Conservation (phyloP, 2,113 vertebrate species). For the Protobothrops flavoviridis region DNA sequence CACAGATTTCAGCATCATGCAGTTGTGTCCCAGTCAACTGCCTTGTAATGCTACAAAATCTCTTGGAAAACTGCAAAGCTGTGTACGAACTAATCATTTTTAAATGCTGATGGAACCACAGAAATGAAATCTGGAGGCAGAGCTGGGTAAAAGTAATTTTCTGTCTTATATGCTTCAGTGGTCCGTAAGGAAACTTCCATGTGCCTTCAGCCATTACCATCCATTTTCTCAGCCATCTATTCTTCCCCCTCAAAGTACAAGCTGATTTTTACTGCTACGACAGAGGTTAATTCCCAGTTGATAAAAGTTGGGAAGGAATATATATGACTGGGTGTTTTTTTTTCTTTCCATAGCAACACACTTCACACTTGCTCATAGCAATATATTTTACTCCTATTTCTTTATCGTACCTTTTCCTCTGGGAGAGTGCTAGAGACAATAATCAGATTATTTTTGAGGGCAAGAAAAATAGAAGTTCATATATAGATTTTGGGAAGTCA, state of each 20-base stretch:
- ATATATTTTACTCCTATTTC: neutral
- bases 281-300: neutral
- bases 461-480: neutral
- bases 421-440: neutral
- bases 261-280: constrained; percentile 3
- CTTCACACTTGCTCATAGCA: neutral
- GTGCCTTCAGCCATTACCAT: constrained; percentile 36
- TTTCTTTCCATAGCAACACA: neutral
- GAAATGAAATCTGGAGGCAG: neutral
- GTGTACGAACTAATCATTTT: neutral
- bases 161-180: neutral
- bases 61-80: neutral
- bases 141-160: neutral
- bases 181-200: neutral
- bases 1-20: neutral
- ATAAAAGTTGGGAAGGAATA: neutral
- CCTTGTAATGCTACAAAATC: neutral
- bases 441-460: neutral
- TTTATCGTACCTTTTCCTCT: neutral
- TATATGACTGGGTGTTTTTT: neutral
- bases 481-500: neutral
- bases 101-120: neutral
- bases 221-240: neutral
- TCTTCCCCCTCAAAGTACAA: neutral
- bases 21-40: neutral